These are phyloP conservation scores for Buphagus erythrorhynchus DNA, from an alignment of 2,797 vertebrate species.

Conservation along the genomic window DNA sequence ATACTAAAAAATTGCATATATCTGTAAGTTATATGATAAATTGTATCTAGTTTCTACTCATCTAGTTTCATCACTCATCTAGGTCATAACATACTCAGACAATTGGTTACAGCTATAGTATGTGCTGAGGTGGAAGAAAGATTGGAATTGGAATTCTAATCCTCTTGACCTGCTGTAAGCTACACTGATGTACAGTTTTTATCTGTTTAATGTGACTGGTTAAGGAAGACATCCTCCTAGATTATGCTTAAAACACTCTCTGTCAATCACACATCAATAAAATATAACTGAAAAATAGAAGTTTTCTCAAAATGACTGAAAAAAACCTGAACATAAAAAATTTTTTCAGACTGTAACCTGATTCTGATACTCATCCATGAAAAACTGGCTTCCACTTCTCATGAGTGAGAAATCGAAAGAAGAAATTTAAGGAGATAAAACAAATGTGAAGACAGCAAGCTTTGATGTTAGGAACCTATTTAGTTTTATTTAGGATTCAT, in stretches of 20 bases:
- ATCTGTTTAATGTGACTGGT: background rate
- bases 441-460: background rate
- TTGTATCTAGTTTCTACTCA: background rate
- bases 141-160: background rate
- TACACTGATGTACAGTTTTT: background rate
- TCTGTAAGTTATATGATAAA: background rate
- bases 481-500: background rate
- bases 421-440: background rate
- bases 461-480: background rate
- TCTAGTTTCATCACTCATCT: background rate
- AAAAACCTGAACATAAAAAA: background rate
- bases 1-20: no score
- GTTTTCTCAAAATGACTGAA: background rate
- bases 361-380: background rate
- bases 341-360: background rate
- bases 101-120: background rate
- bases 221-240: background rate
- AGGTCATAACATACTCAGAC: background rate
- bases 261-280: background rate
- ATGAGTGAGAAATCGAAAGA: background rate
- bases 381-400: background rate
- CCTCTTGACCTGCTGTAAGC: background rate
- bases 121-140: background rate
- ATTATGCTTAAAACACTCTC: background rate
- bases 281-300: background rate